phyloP scores from a whole-genome alignment of 2,797 vertebrate genomes.

The Florisuga fusca region DNA sequence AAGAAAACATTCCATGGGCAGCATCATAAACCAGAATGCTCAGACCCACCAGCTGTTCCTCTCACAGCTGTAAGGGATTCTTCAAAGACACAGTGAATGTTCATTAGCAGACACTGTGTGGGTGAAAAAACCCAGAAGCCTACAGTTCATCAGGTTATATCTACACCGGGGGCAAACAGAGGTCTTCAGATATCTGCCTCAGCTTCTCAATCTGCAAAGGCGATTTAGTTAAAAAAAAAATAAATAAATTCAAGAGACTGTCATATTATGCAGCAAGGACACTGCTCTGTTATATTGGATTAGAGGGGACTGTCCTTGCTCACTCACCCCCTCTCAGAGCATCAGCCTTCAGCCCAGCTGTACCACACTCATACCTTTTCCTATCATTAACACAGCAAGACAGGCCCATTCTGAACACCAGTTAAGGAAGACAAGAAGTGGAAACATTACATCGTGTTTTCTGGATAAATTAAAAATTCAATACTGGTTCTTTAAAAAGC shows the following conservation, averaged over 20 bases:
- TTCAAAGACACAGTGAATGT: background rate
- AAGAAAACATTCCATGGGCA: background rate
- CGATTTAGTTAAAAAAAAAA: background rate
- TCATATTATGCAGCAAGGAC: background rate
- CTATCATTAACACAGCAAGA: background rate
- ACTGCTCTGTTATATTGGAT: background rate
- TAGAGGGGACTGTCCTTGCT: background rate
- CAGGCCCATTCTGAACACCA: background rate
- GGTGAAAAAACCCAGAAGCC: background rate
- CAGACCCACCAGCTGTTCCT: background rate
- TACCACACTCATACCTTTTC: background rate
- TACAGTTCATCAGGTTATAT: background rate
- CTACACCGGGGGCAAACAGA: background rate
- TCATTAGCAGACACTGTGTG: background rate
- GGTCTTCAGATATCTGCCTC: background rate
- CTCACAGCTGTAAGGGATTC: background rate
- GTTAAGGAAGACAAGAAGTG: conserved; percentile 35
- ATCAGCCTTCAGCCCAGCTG: background rate
- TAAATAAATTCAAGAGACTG: background rate
- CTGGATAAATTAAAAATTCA: conserved; percentile 35
- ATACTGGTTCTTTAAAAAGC: conserved; percentile 1
- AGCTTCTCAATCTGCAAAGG: conserved; percentile 6
- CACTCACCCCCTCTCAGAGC: background rate
- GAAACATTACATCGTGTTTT: background rate
- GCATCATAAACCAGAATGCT: background rate